Evolutionary conservation across 2,888 invertebrate species (phyloP), one percentile per base, ranked within the genome.

Genomic region (Hemistola chrysoprasaria): DNA sequence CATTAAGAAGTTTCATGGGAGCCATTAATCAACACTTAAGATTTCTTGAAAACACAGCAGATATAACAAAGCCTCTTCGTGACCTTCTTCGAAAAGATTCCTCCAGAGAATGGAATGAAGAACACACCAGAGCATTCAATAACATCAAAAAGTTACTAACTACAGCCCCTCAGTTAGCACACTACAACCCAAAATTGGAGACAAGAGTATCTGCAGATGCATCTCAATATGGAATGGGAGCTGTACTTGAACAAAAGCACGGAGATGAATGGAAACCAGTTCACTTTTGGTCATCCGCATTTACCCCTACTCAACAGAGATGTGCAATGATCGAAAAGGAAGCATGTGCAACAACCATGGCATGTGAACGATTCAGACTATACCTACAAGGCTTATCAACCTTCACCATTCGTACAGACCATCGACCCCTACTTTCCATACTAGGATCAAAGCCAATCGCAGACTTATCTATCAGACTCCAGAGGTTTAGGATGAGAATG

Each of bases 291-390:
- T 37, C 37, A 29, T 11, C 28, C n/a, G 23, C 22, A 22, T 23
- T 31, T 11, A 22, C 31, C 11, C 23, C 31, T 8, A 31, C 31
- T 11, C 29, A 37, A 23, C 29, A 30, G 6, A 37, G 25, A 20
- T 37, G 30, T 29, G 37, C 37, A 7, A 29, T 25, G 37, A 37
- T 37, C 20, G 37, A 37, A 37, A 37, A 37, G 25, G 29, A 37
- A 30, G 37, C 37, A 37, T 37, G 29, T 24, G 37, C 37, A 8
- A 23, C 20, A 9, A 36, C 30, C 1, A 30, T 29, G 37, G 37
- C 37, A 11, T 37, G 37, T 37, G 37, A 37, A 37, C 22, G 30
- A 3, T 37, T 37, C 10, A 23, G 7, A 30, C n/a, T 34, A 0
- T 35, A 35, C 22, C 27, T 35, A 7, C 26, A 35, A 35, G 35